Evolutionary conservation across 2,888 invertebrate genomes (phyloP), one percentile per base, ranked within the genome.

Genomic region (Pyrocoelia pectoralis): DNA sequence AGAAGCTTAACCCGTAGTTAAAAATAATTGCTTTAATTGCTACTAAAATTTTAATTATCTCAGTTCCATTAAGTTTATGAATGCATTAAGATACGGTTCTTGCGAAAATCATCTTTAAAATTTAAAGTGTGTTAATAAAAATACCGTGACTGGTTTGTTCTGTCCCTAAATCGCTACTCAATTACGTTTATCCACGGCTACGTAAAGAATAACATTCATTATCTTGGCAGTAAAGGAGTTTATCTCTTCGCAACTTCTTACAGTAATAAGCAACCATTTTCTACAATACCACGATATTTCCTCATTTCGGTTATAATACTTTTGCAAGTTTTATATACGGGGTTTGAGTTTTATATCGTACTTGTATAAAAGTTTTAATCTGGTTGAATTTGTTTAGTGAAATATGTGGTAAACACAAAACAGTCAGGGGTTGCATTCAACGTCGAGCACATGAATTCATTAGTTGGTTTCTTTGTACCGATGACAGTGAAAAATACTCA

Each of bases 101-200:
- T n/a, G n/a, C n/a, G n/a, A n/a, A n/a, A n/a, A 24, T 24, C 24
- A 24, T 24, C 24, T 24, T 6, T 24, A 6, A 3, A 24, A 24
- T 24, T 24, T 3, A 24, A 24, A 24, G 24, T 6, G 24, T 6
- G 24, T 24, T 24, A 24, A 55, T 43, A 54, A 54, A 48, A 53
- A 60, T 53, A 49, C 43, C 43, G 15, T 51, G 14, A 54, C 48
- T 58, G n/a, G n/a, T n/a, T 43, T 53, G 58, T n/a, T n/a, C n/a
- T 6, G 24, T 24, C 24, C 24, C 24, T 60, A 54, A 60, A 54
- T 38, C 24, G 46, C 48, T 48, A 54, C 53, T 60, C 53, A 53
- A 60, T 60, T 60, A 60, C 49, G 19, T 60, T 53, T 53, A 53
- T 43, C 59, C 59, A 60, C 53, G 59, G 59, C 54, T 54, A 48